Evolutionary conservation across 2,888 invertebrate genomes (phyloP).

Genomic region (Hoplodrina blanda): DNA sequence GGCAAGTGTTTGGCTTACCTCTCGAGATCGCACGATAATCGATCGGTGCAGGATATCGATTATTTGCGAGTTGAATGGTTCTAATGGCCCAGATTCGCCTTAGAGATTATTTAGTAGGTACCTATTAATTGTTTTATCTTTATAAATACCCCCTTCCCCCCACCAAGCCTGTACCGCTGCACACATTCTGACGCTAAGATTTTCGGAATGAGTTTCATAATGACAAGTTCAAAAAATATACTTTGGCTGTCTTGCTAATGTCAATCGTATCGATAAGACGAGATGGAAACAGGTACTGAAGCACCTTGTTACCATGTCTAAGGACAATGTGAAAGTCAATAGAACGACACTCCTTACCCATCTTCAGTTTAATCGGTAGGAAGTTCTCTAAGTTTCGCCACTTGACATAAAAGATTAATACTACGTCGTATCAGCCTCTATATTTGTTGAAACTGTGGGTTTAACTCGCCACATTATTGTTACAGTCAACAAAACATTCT

Average conservation of each 20-base stretch:
- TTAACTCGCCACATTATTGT: slow-evolving; percentile 73
- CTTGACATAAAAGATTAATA: slow-evolving; percentile 62
- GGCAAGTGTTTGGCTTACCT: slow-evolving; percentile 70
- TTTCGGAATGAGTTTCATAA: too few relatives aligned
- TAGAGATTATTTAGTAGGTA: slow-evolving; percentile 16
- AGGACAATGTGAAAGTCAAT: slow-evolving; percentile 9
- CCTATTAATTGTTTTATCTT: neutral
- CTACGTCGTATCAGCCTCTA: slow-evolving; percentile 61
- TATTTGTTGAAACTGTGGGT: slow-evolving; percentile 74
- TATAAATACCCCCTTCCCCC: neutral
- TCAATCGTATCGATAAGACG: neutral
- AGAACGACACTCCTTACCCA: slow-evolving; percentile 9
- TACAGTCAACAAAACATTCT: slow-evolving; percentile 71
- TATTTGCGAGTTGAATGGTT: slow-evolving; percentile 30
- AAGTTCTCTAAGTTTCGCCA: slow-evolving; percentile 50
- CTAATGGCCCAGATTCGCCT: slow-evolving; percentile 21
- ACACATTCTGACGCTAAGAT: too few relatives aligned
- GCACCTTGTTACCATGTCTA: neutral
- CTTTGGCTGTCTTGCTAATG: neutral
- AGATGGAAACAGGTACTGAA: neutral
- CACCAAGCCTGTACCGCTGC: too few relatives aligned
- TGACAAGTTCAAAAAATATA: too few relatives aligned
- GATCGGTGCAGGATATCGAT: slow-evolving; percentile 54
- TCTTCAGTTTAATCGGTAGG: slow-evolving; percentile 25
- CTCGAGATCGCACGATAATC: slow-evolving; percentile 63